phyloP scores from a whole-genome alignment of 1,140 invertebrate species.

The Oncopodura yosiiana region DNA sequence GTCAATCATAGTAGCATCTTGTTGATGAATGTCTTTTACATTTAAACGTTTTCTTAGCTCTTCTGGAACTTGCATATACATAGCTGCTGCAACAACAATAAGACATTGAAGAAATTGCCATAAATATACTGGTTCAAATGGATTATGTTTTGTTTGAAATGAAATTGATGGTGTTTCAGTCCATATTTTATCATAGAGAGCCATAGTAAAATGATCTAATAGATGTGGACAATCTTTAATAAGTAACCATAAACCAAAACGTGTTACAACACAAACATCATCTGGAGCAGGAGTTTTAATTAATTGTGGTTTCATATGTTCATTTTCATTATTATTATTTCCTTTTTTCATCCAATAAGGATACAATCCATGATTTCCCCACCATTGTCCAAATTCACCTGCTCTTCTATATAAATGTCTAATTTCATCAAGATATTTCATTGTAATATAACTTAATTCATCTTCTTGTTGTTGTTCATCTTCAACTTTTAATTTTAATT shows the following conservation, averaged over 20 bases:
- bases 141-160: conserved; percentile 29
- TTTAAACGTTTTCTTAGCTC: not conserved
- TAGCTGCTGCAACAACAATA: conserved; percentile 7
- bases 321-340: not conserved
- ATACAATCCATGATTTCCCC: conserved; percentile 21
- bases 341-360: conserved; percentile 18
- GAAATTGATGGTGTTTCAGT: conserved; percentile 15
- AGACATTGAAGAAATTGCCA: conserved; percentile 32
- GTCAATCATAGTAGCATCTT: not conserved
- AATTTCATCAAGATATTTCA: not conserved
- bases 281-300: not conserved
- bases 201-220: conserved; percentile 14
- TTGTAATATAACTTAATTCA: not conserved
- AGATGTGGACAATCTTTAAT: conserved; percentile 14
- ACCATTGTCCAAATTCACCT: conserved; percentile 18
- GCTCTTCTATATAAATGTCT: conserved; percentile 24
- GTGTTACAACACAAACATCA: conserved; percentile 17
- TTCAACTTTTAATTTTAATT: not conserved
- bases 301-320: not conserved
- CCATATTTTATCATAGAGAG: conserved; percentile 21
- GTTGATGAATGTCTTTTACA: not conserved
- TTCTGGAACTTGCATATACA: conserved; percentile 15
- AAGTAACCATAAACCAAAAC: conserved; percentile 28
- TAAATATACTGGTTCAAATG: conserved; percentile 25
- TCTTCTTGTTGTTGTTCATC: not conserved